Evolutionary conservation across 2,888 invertebrate species (phyloP).

Genomic region (Nephrotoma flavescens): DNA sequence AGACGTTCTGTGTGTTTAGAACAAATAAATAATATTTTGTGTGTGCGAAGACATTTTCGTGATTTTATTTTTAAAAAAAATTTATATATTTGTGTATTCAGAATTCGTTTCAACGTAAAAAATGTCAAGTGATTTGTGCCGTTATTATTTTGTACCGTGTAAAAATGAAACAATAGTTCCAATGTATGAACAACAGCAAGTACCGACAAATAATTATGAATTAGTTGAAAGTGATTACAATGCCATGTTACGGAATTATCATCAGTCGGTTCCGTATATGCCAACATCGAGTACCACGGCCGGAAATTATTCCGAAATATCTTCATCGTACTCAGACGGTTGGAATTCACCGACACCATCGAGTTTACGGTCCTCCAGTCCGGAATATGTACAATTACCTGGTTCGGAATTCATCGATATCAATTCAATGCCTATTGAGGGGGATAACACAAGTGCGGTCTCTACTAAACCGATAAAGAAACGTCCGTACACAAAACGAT

Average conservation of each 20-base stretch:
- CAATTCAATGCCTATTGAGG: conserved; percentile 15
- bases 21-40: neutral
- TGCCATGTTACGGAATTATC: neutral
- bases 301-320: conserved; percentile 1
- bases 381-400: conserved; percentile 31
- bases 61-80: neutral
- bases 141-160: conserved; percentile 29
- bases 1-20: neutral
- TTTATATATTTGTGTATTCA: neutral
- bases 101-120: neutral
- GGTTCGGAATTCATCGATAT: conserved; percentile 31
- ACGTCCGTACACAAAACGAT: neutral
- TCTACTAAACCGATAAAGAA: conserved; percentile 5
- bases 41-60: neutral
- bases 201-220: neutral
- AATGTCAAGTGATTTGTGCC: conserved; percentile 30
- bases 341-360: conserved; percentile 32
- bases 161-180: conserved; percentile 10
- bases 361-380: conserved; percentile 31
- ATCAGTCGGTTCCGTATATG: neutral
- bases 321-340: conserved; percentile 27
- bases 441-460: neutral
- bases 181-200: neutral
- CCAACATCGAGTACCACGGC: neutral
- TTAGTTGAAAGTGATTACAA: neutral